A percentile compares a stretch with the other conserved stretches of the same genome.
Conservation (phyloP, 2,797 vertebrate species). For the Darevskia nairensis region DNA sequence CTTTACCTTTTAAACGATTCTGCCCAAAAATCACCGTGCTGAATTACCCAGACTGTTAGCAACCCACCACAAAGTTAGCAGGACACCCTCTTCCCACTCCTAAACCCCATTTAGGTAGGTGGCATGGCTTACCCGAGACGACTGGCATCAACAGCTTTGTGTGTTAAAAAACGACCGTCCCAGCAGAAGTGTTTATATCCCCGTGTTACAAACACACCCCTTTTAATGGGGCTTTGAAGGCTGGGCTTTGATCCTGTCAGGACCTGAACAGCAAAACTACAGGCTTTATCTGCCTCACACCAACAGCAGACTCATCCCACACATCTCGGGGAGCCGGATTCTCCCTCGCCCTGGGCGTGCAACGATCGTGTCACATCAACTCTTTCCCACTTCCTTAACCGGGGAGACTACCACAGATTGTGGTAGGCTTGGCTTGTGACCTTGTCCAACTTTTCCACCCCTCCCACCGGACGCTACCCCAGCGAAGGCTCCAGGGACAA, state of each 20-base stretch:
- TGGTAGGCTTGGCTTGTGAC: not conserved
- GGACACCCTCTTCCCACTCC: not conserved
- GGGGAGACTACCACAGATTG: not conserved
- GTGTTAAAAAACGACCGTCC: not conserved
- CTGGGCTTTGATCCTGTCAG: constrained; percentile 10
- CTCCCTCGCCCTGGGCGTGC: not conserved
- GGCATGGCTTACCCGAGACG: constrained; percentile 18
- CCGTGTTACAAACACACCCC: constrained; percentile 11
- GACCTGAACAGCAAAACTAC: not conserved
- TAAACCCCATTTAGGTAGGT: not conserved
- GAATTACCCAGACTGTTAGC: not conserved
- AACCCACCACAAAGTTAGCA: not conserved
- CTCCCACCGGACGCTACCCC: not conserved
- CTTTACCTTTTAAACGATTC: not conserved
- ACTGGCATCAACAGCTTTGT: not conserved
- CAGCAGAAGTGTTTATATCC: constrained; percentile 17
- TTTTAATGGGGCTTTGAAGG: not conserved
- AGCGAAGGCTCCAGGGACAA: not conserved
- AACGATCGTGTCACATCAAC: not conserved
- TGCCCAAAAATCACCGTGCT: not conserved
- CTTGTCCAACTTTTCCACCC: too few relatives aligned
- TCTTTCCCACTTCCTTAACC: not conserved
- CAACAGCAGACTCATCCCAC: not conserved
- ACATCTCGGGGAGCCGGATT: not conserved
- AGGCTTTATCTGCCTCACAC: not conserved